Base-by-base conservation (phyloP, 37 sponge, comb jelly and placozoan species). In the Aplysina aerophoba region DNA sequence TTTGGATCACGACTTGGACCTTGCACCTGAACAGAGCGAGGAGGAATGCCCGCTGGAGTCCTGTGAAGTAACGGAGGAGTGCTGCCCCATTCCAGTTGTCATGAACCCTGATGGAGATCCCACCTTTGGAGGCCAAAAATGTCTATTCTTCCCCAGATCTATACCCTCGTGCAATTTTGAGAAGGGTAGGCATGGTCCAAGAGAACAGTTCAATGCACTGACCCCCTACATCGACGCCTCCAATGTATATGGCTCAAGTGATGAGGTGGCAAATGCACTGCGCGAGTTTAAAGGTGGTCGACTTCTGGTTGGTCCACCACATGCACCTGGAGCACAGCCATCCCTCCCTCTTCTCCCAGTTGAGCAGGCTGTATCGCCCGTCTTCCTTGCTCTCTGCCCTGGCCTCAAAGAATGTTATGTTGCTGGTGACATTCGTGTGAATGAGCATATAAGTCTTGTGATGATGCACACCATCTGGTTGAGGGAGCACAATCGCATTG, bases 381-480 rank as follows among this genome's bases (percentile, higher is more conserved):
- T 22, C 25, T n/a, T 11, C 8, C 63, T 62, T 62, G 12, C 63
- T 14, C 11, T 13, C 2, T 62, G 63, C 12, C 73, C 73, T 33
- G 2, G 5, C 5, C 73, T 37, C 37, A 62, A 62, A 62, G 63
- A 62, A 14, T 62, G 63, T 62, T 62, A 62, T 62, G 63, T 62
- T 2, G 63, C 63, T 27, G 63, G 63, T 28, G 63, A 62, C 25
- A 27, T 62, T 62, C n/a, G 63, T 22, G 63, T 11, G 5, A 62
- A 62, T 27, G 63, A 62, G 11, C 63, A 62, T 62, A 6, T 62
- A 27, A 5, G 11, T 4, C 27, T 97, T 4, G 89, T 94, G 30
- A 73, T 91, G 11, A 92, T 98, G 97, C 99, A 98, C 88, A 98
- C 97, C 19, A 78, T 98, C n/a, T 98, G 91, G 90, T 44, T 98